A percentile compares a stretch with the other conserved stretches of the same genome.
phyloP scores from a whole-genome alignment of 2,888 invertebrate species.

The Ormyrus nitidulus region DNA sequence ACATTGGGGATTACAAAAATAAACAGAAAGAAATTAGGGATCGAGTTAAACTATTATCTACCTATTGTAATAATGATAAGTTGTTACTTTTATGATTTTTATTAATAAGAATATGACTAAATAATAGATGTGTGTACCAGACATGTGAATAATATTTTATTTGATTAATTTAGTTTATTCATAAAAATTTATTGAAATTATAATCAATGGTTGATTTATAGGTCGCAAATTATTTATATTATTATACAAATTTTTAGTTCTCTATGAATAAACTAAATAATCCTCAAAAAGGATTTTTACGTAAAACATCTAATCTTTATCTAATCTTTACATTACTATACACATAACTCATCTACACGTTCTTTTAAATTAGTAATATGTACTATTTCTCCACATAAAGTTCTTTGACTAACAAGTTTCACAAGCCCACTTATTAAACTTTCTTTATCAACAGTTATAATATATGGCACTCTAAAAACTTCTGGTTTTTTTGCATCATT shows the following conservation, averaged over 20 bases:
- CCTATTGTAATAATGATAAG: constrained; percentile 62
- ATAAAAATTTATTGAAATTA: constrained; percentile 20
- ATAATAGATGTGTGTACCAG: constrained; percentile 44
- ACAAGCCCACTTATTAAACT: constrained; percentile 85
- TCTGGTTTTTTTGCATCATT: constrained; percentile 65
- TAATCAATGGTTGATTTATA: constrained; percentile 14
- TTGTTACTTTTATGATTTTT: constrained; percentile 65
- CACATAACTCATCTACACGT: constrained; percentile 59
- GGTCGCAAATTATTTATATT: constrained; percentile 10
- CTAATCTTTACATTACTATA: constrained; percentile 39
- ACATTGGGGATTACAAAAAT: constrained; percentile 45
- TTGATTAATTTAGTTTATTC: constrained; percentile 12
- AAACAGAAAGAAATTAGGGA: constrained; percentile 46
- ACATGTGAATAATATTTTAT: constrained; percentile 43
- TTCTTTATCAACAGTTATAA: constrained; percentile 81
- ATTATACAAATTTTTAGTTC: constrained; percentile 29
- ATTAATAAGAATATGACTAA: constrained; percentile 63
- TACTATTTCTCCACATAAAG: constrained; percentile 72
- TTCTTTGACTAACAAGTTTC: constrained; percentile 77
- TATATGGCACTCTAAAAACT: constrained; percentile 80
- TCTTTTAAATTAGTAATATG: constrained; percentile 68
- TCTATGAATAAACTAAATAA: constrained; percentile 9
- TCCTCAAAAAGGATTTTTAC: constrained; percentile 44
- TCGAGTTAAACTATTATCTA: constrained; percentile 58
- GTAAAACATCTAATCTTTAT: constrained; percentile 57